Evolutionary conservation across 2,113 vertebrate genomes (phyloP), one percentile per base, ranked within the genome.

Genomic region (Tragelaphus strepsiceros): DNA sequence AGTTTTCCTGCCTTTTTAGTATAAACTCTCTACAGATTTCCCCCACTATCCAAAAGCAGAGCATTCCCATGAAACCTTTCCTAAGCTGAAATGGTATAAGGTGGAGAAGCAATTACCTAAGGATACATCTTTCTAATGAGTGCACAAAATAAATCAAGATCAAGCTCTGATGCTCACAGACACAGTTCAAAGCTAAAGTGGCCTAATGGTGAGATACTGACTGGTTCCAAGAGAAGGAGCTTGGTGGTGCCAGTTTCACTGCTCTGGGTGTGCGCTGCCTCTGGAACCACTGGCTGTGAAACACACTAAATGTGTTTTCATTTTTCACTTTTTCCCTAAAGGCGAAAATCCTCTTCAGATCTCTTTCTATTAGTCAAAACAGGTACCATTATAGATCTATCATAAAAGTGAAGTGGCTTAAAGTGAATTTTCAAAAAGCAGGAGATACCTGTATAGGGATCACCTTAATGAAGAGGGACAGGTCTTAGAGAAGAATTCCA

Each of bases 221-320:
- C 49, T 12, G 17, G 30, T 82, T 82, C 80, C 49, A 21, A 14
- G 30, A 51, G 49, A 32, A 53, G 49, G 80, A 82, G 49, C 30
- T 32, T 53, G 49, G 5, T 19, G 30, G 10, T n/a, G 49, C 49
- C 3, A 0, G 46, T 2, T 19, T 53, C 30, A 53, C 78, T 2
- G 10, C 78, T n/a, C 49, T n/a, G 49, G 17, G 49, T 81, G 49
- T n/a, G 17, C 2, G 0, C 78, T 32, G 46, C 26, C 49, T 81
- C 78, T 81, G 49, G 51, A 53, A 53, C 49, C 49, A 53, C 28
- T 81, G 49, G 16, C 78, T 81, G 49, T 51, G 78, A 81, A 81
- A 53, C 49, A 81, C 16, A 2, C 17, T 53, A 32, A n/a, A n/a
- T n/a, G 49, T 81, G 30, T 53, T 81, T 81, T 53, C 30, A 12